Percentiles rank a stretch among this genome's conserved stretches.
Conservation (phyloP, 2,113 vertebrate species). For the Cettia cetti region DNA sequence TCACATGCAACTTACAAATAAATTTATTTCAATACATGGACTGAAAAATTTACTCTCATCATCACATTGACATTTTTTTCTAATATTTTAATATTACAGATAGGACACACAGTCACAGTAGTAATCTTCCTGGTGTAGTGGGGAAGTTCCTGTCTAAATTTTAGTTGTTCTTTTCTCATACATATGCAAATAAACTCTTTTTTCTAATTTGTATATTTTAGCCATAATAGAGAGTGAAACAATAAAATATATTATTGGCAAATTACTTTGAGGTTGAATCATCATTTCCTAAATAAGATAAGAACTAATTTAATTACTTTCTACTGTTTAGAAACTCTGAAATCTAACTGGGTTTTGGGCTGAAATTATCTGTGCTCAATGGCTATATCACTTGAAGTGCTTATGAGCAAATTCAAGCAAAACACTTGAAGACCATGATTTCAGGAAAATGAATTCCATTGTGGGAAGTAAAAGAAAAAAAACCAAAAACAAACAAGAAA, state of each 20-base stretch:
- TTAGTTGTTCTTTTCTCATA: background rate
- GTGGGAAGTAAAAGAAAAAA: background rate
- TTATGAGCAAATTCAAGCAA: background rate
- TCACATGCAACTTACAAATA: background rate
- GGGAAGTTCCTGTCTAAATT: background rate
- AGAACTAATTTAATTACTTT: background rate
- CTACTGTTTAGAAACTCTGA: background rate
- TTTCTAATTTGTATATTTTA: background rate
- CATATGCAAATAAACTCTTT: background rate
- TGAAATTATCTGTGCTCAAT: background rate
- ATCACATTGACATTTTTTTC: background rate
- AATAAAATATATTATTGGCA: background rate
- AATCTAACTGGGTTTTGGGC: background rate
- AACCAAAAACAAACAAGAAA: background rate
- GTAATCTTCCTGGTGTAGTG: background rate
- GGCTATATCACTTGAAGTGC: background rate
- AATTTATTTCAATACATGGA: background rate
- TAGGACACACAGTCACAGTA: background rate
- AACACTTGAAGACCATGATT: background rate
- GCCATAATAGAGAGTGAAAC: background rate
- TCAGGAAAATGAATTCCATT: background rate
- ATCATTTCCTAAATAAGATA: background rate
- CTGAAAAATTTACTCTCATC: background rate
- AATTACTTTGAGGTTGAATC: background rate
- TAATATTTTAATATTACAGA: background rate